Evolutionary conservation across 2,888 invertebrate genomes (phyloP).

Genomic region (Rhamnusium bicolor): DNA sequence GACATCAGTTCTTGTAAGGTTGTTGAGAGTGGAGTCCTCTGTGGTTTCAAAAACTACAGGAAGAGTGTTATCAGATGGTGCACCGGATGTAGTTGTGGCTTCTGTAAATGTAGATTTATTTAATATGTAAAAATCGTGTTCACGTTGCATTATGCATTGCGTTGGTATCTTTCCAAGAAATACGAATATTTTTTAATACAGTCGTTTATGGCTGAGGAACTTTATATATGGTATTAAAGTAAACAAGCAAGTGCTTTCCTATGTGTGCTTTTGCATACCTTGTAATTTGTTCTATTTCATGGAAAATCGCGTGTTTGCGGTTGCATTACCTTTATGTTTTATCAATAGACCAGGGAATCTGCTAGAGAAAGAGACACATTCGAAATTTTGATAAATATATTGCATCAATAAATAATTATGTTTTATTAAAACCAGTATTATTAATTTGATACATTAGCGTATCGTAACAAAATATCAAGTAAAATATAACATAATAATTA

Average conservation of each 20-base stretch:
- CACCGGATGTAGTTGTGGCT: conserved; percentile 56
- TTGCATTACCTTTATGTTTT: background rate
- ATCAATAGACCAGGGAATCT: background rate
- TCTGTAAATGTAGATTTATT: conserved; percentile 42
- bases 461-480: no score
- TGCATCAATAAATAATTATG: no score
- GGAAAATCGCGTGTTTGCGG: conserved; percentile 10
- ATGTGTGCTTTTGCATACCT: background rate
- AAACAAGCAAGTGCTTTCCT: background rate
- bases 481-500: no score
- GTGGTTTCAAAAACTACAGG: conserved; percentile 86
- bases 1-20: conserved; percentile 82
- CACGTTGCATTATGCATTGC: conserved; percentile 10
- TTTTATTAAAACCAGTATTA: no score
- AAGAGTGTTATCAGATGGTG: conserved; percentile 75
- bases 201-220: conserved; percentile 16
- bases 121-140: conserved; percentile 43
- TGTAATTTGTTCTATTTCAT: background rate
- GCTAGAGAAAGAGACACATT: no score
- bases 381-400: no score
- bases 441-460: no score
- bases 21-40: conserved; percentile 82
- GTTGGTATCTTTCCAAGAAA: background rate
- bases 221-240: conserved; percentile 2
- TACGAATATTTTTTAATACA: conserved; percentile 1